Conservation (phyloP, 2,888 invertebrate species). For the Noctua pronuba region DNA sequence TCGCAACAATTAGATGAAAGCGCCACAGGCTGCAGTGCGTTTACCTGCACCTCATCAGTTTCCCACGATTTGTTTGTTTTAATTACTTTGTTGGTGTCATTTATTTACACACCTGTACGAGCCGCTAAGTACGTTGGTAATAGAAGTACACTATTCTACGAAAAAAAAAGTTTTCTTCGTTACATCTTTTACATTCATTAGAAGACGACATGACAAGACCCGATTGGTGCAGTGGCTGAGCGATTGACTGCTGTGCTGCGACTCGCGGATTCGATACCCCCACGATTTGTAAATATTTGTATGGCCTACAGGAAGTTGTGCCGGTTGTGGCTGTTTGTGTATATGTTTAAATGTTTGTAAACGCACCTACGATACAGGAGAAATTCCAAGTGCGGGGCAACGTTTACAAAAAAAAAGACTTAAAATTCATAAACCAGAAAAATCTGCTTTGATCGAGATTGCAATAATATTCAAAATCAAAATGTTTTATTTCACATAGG, state of each 20-base stretch:
- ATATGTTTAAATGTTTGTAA: background rate
- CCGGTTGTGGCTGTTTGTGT: background rate
- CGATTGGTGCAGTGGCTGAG: background rate
- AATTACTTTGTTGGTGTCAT: slow-evolving; percentile 40
- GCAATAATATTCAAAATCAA: background rate
- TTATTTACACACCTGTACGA: background rate
- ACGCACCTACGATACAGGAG: background rate
- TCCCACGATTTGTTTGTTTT: slow-evolving; percentile 66
- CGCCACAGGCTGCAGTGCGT: slow-evolving; percentile 62
- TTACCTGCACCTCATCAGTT: slow-evolving; percentile 57
- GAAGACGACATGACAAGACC: background rate
- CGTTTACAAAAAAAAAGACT: background rate
- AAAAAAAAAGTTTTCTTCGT: background rate
- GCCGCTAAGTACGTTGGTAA: background rate
- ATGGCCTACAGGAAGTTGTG: background rate
- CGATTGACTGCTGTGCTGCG: background rate
- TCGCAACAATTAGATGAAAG: slow-evolving; percentile 79
- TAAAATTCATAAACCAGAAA: background rate
- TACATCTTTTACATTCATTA: background rate
- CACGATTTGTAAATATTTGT: background rate
- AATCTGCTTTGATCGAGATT: background rate
- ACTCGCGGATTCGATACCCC: background rate
- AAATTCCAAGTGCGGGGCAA: background rate
- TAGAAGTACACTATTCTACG: background rate
- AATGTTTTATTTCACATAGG: too few species aligned